These are phyloP conservation scores for Chiloscyllium punctatum DNA, from an alignment of 2,797 vertebrate species.

Conservation along the genomic window DNA sequence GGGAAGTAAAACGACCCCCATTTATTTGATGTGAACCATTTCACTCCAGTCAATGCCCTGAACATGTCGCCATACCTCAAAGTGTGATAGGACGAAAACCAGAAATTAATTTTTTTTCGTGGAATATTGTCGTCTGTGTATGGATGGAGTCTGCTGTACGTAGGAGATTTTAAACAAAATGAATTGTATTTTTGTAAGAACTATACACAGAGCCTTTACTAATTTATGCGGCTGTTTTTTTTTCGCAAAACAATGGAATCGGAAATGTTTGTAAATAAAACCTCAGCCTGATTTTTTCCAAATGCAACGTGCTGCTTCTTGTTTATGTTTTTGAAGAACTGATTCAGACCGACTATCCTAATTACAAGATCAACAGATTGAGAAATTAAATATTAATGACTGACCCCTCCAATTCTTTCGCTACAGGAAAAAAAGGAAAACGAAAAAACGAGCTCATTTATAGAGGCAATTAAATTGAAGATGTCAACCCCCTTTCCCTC, in stretches of 20 bases:
- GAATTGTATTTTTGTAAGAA: slow-evolving; percentile 38
- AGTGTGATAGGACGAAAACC: slow-evolving; percentile 17
- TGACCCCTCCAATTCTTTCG: slow-evolving; percentile 13
- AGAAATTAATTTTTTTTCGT: slow-evolving; percentile 31
- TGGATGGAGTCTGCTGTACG: neutral
- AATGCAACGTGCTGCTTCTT: slow-evolving; percentile 32
- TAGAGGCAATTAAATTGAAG: slow-evolving; percentile 35
- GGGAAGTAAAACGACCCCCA: neutral
- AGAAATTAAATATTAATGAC: slow-evolving; percentile 38
- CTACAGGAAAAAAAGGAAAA: slow-evolving; percentile 21
- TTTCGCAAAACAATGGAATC: slow-evolving; percentile 36
- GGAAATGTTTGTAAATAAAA: slow-evolving; percentile 38
- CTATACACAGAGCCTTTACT: slow-evolving; percentile 36
- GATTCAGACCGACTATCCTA: slow-evolving; percentile 10
- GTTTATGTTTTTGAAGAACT: slow-evolving; percentile 7
- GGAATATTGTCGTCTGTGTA: slow-evolving; percentile 29
- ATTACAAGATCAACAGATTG: slow-evolving; percentile 37
- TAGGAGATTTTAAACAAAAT: neutral
- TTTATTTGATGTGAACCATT: slow-evolving; percentile 27
- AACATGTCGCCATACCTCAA: slow-evolving; percentile 23
- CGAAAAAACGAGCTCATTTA: slow-evolving; percentile 19
- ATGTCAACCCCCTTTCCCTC: neutral
- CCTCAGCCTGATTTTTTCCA: slow-evolving; percentile 37
- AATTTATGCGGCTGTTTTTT: slow-evolving; percentile 38
- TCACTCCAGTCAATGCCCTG: slow-evolving; percentile 4